phyloP scores from a whole-genome alignment of 2,888 invertebrate species.

The Merodon equestris region DNA sequence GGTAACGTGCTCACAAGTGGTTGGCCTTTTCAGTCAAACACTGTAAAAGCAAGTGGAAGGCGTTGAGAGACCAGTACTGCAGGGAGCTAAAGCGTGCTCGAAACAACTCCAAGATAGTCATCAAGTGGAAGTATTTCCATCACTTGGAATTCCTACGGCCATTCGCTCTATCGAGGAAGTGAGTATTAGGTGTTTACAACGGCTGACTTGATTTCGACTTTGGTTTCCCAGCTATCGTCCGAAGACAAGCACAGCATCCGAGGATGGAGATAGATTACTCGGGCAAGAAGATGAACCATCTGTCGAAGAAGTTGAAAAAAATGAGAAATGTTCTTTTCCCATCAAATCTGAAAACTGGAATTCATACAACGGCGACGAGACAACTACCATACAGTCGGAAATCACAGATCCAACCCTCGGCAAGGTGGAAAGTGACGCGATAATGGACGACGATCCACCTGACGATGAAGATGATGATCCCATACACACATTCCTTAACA shows the following conservation, averaged over 20 bases:
- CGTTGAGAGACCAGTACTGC: constrained; percentile 77
- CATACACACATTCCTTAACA: constrained; percentile 76
- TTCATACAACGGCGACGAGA: constrained; percentile 10
- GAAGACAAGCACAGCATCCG: not conserved
- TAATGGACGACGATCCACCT: constrained; percentile 17
- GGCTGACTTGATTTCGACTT: too few species aligned
- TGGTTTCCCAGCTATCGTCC: constrained; percentile 32
- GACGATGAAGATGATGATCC: constrained; percentile 74
- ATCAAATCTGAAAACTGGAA: constrained; percentile 39
- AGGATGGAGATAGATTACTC: too few species aligned
- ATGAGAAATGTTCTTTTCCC: constrained; percentile 27
- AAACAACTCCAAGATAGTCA: constrained; percentile 72
- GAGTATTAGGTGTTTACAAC: constrained; percentile 42
- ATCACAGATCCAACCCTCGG: constrained; percentile 17
- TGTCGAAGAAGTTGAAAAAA: constrained; percentile 41
- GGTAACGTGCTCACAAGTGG: too few species aligned
- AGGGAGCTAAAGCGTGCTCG: constrained; percentile 76
- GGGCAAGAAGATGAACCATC: constrained; percentile 72
- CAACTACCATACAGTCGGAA: constrained; percentile 25
- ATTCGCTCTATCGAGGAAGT: constrained; percentile 76
- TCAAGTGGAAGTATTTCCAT: constrained; percentile 77
- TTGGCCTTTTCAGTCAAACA: constrained; percentile 72
- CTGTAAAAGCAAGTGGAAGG: constrained; percentile 77
- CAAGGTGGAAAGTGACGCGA: constrained; percentile 1
- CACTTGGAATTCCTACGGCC: constrained; percentile 76